These are phyloP conservation scores for Dermatophagoides farinae DNA, from an alignment of 1,140 invertebrate genomes.

Conservation along the genomic window DNA sequence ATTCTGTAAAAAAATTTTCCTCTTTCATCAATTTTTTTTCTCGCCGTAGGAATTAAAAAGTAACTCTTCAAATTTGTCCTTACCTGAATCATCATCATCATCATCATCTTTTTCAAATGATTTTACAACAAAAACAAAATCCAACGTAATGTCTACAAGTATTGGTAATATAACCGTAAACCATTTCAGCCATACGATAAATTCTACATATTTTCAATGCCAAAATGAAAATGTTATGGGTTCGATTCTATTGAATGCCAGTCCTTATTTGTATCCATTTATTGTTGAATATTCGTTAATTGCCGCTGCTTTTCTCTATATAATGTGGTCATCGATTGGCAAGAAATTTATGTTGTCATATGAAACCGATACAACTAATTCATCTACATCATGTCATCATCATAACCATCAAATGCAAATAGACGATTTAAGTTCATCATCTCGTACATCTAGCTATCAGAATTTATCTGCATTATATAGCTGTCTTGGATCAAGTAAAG, in stretches of 20 bases:
- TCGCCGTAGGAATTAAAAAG: conserved; percentile 10
- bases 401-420: neutral
- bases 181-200: no score
- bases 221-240: conserved; percentile 22
- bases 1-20: neutral
- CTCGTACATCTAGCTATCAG: neutral
- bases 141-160: neutral
- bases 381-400: neutral
- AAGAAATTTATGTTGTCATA: neutral
- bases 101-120: no score
- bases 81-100: no score
- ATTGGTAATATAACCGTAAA: neutral
- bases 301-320: conserved; percentile 85
- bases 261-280: conserved; percentile 81
- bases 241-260: conserved; percentile 56
- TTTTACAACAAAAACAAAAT: no score
- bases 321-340: conserved; percentile 82
- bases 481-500: conserved; percentile 66
- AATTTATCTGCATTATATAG: conserved; percentile 24
- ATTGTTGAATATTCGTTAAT: conserved; percentile 93
- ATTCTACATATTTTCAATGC: neutral
- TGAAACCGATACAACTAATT: neutral
- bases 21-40: neutral
- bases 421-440: conserved; percentile 13
- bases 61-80: neutral